Percentiles rank a stretch among this genome's conserved stretches.
phyloP scores from a whole-genome alignment of 2,888 invertebrate species.

The Lapara coniferarum region DNA sequence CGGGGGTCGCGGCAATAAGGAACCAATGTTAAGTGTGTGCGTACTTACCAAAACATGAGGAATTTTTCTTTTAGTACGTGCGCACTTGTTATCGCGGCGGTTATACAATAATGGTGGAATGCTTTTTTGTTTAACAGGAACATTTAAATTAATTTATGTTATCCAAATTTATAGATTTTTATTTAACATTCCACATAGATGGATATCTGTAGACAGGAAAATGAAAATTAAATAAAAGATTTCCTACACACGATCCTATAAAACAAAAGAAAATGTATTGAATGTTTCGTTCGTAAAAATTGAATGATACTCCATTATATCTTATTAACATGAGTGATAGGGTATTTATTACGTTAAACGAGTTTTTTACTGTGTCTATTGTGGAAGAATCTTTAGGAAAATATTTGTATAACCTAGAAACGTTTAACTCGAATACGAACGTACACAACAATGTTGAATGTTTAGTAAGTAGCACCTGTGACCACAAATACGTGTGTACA shows the following conservation, averaged over 20 bases:
- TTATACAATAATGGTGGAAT: neutral
- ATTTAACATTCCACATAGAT: too few relatives aligned
- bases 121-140: too few relatives aligned
- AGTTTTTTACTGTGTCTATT: neutral
- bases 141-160: too few relatives aligned
- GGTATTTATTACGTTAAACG: neutral
- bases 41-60: neutral
- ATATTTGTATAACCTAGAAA: conserved; percentile 18
- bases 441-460: neutral
- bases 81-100: neutral
- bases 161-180: too few relatives aligned
- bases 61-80: neutral
- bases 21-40: neutral
- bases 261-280: too few relatives aligned
- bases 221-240: too few relatives aligned
- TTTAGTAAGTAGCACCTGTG: conserved; percentile 9
- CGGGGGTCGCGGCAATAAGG: neutral
- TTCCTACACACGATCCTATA: too few relatives aligned
- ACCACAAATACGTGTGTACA: conserved; percentile 15
- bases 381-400: neutral
- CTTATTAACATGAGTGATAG: neutral
- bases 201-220: too few relatives aligned
- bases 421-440: neutral
- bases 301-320: too few relatives aligned
- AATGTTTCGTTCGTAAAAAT: too few relatives aligned